Conservation (phyloP, 1,140 invertebrate species). For the Brachionus angularis region DNA sequence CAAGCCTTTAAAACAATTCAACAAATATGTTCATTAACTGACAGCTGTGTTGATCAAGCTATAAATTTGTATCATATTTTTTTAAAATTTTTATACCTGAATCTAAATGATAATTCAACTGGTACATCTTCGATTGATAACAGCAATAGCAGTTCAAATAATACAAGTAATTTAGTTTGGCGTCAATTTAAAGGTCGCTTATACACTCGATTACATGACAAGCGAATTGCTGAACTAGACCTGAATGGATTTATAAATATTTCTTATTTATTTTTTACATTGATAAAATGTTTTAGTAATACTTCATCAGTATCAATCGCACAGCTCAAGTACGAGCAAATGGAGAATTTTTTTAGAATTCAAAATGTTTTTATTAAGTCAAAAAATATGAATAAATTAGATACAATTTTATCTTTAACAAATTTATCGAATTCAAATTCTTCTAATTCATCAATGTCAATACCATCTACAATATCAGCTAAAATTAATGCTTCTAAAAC, state of each 20-base stretch:
- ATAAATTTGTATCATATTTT: conserved; percentile 14
- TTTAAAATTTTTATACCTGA: conserved; percentile 24
- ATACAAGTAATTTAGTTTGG: conserved; percentile 31
- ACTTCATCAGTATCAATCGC: background rate
- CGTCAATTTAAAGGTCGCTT: conserved; percentile 40
- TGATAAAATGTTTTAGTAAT: conserved; percentile 28
- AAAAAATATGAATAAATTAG: conserved; percentile 32
- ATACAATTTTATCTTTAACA: background rate
- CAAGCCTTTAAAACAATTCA: background rate
- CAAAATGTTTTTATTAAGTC: conserved; percentile 18
- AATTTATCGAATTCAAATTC: conserved; percentile 10
- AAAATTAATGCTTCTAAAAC: conserved; percentile 8
- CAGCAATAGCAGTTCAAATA: background rate
- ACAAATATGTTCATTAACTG: conserved; percentile 11
- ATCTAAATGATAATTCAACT: background rate
- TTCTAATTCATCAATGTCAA: background rate
- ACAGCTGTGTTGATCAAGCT: background rate
- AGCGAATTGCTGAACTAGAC: conserved; percentile 38
- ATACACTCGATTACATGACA: conserved; percentile 32
- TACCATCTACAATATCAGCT: background rate
- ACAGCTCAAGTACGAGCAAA: conserved; percentile 27
- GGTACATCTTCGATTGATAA: background rate
- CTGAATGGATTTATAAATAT: conserved; percentile 12
- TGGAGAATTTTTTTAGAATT: conserved; percentile 38
- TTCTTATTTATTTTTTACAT: conserved; percentile 11